Conservation (phyloP, 2,888 invertebrate species). For the Caenorhabditis sp. region DNA sequence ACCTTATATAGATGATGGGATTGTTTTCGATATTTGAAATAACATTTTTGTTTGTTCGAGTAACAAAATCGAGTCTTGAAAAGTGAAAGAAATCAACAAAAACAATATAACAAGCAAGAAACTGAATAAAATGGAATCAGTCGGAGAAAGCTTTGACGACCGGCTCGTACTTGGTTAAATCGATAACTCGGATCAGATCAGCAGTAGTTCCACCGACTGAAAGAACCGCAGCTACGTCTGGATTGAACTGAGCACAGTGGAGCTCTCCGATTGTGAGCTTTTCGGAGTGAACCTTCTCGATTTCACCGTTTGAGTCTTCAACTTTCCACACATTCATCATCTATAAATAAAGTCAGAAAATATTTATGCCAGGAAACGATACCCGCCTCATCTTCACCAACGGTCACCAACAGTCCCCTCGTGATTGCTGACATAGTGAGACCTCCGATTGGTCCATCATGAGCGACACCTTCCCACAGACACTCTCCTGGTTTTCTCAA, state of each 20-base stretch:
- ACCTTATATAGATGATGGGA: constrained; percentile 16
- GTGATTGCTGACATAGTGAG: constrained; percentile 73
- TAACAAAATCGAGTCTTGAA: constrained; percentile 17
- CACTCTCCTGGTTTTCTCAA: constrained; percentile 74
- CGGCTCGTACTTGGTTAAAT: constrained; percentile 74
- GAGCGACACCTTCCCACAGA: constrained; percentile 72
- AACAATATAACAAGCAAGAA: constrained; percentile 33
- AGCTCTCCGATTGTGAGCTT: constrained; percentile 74
- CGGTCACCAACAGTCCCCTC: constrained; percentile 75
- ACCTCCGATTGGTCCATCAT: constrained; percentile 75
- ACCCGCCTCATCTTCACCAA: constrained; percentile 76
- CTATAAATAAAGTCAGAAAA: constrained; percentile 59
- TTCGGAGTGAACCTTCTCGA: constrained; percentile 71
- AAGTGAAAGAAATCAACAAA: constrained; percentile 25
- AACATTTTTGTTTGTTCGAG: background rate
- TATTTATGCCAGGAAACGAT: background rate
- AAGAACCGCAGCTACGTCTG: constrained; percentile 73
- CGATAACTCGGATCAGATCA: constrained; percentile 77
- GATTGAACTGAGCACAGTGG: constrained; percentile 74
- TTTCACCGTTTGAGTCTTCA: constrained; percentile 56
- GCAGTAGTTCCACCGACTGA: constrained; percentile 75
- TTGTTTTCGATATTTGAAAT: constrained; percentile 33
- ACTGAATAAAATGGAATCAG: constrained; percentile 26
- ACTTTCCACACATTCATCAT: constrained; percentile 78
- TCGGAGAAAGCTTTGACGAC: constrained; percentile 72